phyloP scores from a whole-genome alignment of 1,140 invertebrate genomes.

The Pachypsylla venusta region DNA sequence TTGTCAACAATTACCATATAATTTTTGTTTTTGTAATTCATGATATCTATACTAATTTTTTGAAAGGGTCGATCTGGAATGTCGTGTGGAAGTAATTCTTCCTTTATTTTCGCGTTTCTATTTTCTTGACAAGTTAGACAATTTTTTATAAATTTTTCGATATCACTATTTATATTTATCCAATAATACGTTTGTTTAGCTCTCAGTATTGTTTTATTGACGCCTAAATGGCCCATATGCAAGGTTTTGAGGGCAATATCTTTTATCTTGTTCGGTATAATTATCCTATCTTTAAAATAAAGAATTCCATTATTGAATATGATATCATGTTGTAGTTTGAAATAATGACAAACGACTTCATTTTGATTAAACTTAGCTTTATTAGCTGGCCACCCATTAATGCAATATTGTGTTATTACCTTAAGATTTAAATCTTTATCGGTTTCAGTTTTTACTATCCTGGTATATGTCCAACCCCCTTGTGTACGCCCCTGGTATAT shows the following conservation, averaged over 20 bases:
- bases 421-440: constrained; percentile 18
- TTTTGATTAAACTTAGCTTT: constrained; percentile 14
- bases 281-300: constrained; percentile 24
- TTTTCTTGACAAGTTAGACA: constrained; percentile 23
- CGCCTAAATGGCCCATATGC: constrained; percentile 26
- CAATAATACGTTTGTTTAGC: constrained; percentile 26
- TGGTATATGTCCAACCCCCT: too few species aligned
- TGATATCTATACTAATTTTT: constrained; percentile 12
- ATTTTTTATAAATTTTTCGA: constrained; percentile 25
- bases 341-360: constrained; percentile 21
- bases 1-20: constrained; percentile 18
- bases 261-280: constrained; percentile 26
- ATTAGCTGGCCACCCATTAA: constrained; percentile 20
- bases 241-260: constrained; percentile 26
- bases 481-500: too few species aligned
- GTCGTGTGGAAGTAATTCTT: constrained; percentile 24
- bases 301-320: constrained; percentile 25
- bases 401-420: constrained; percentile 16
- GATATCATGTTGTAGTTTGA: constrained; percentile 14
- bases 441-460: constrained; percentile 20
- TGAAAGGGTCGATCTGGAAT: constrained; percentile 19
- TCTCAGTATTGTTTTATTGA: constrained; percentile 26
- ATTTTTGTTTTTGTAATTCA: neutral
- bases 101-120: constrained; percentile 23
- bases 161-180: constrained; percentile 26